Evolutionary conservation across 1,140 invertebrate species (phyloP), one percentile per base, ranked within the genome.

Genomic region (Adelges cooleyi): DNA sequence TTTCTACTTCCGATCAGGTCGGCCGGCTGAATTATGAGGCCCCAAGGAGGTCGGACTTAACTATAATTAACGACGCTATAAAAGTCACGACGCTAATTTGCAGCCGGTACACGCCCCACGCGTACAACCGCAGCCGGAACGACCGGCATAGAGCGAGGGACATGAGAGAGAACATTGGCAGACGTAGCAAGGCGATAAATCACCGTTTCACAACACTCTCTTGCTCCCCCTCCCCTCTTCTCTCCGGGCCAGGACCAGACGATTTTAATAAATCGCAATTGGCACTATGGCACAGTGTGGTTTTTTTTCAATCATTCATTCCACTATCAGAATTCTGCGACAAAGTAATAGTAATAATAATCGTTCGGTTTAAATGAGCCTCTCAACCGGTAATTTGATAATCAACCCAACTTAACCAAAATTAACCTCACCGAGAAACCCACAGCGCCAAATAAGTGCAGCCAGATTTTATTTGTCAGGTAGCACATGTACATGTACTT

Each of bases 1-100:
- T 33, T 5, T 33, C 29, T 33, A 6, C 11, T 6, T 11, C 5
- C 29, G 29, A 33, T 33, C 11, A 36, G 52, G 29, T 56, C 53
- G 53, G 25, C 53, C 29, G 33, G n/a, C 17, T 56, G 53, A 56
- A 22, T 56, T 56, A 56, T 56, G 53, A 23, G 36, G 38, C 53
- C 53, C 53, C 53, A 27, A 56, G 53, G 53, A 56, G 53, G 53
- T 42, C 38, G 38, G 53, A 56, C 53, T 62, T 46, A 46, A 62
- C 42, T 46, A 62, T 46, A 62, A 62, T 62, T 62, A 62, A 62
- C 54, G 54, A 62, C 42, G 40, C 54, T 46, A 62, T 62, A 62
- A 62, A 62, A 62, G 54, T 62, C 54, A 62, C 54, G 54, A 62
- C 54, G 54, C 54, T 46, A 62, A 62, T 62, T 62, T 62, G 54